Evolutionary conservation across 2,888 invertebrate genomes (phyloP), one percentile per base, ranked within the genome.

Genomic region (Malacosoma neustria): DNA sequence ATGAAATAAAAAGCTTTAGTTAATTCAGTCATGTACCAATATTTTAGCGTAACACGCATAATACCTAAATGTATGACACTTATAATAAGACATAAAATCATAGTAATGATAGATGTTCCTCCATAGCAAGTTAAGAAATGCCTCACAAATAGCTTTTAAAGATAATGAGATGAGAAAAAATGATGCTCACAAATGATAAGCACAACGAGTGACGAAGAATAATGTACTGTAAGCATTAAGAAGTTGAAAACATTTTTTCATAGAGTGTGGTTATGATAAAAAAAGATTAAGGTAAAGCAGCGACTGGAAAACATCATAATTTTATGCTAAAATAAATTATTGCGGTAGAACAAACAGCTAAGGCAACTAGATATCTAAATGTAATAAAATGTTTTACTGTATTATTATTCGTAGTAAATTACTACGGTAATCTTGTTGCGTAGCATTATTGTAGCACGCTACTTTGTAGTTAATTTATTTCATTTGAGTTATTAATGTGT

Each of bases 171-270:
- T 39, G 33, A 41, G 46, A 46, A 49, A 48, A 51, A 51, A 48
- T 45, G 46, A 45, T 37, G 42, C 48, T 48, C 48, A 50, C 48
- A 46, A 46, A 39, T 42, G 44, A 35, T 43, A 36, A 46, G 40
- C 42, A 43, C 37, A 41, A 38, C 42, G 48, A 46, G 46, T 51
- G 49, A 49, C 50, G 50, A 49, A 45, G 47, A 49, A 45, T 40
- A 45, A 47, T 47, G 46, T 46, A 44, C 47, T 43, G 47, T 49
- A 47, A 47, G 42, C 48, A 49, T 48, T 49, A 46, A 43, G 33
- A 39, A 32, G 36, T 42, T 36, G 34, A 42, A 42, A 45, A 40
- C 38, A 40, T 39, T 43, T 32, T 34, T 41, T 34, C 34, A 39
- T 13, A 41, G 40, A 40, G 36, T 22, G 22, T 22, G 22, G 22